Evolutionary conservation across 2,797 vertebrate genomes (phyloP), one percentile per base, ranked within the genome.

Genomic region (Trichosurus vulpecula): DNA sequence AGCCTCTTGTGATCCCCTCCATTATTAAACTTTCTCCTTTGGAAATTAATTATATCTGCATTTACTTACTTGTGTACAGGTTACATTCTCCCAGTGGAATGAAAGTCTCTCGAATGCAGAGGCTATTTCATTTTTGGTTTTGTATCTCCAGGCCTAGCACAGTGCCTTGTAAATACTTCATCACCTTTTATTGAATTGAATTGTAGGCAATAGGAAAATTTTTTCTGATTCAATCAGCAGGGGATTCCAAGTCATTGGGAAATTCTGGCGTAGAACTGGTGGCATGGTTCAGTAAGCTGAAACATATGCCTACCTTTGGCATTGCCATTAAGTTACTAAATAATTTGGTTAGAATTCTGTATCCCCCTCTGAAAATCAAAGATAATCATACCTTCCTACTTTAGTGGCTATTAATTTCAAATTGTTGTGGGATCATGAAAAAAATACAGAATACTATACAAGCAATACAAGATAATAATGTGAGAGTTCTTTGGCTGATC

Each of bases 261-360:
- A 95, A 93, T 54, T 89, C 30, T 11, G 11, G 52, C 0, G 47
- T 47, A 31, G 57, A 93, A 14, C 12, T 90, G 89, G 90, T 30
- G 9, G 30, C 74, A 14, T 2, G 12, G 51, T 74, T 97, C 93
- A 57, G 93, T 81, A 47, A n/a, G 61, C 54, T 92, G 8, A 6
- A 92, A 57, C 81, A 54, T 52, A 30, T 13, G 93, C 54, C 93
- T 93, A 55, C 52, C 93, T 97, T 96, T 96, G 94, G 96, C 54
- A 52, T 92, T 93, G 58, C n/a, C 92, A 95, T 22, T 95, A 92
- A 92, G 91, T 93, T 92, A 81, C 90, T 94, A 29, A 31, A 94
- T 91, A 96, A 95, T 94, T 97, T 97, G 95, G 97, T 97, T 97
- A 97, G 97, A 95, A 93, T 93, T 81, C 92, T 57, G 52, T 52